Base-by-base conservation (phyloP, 2,888 invertebrate species). In the Eueremaeus valkanovi region DNA sequence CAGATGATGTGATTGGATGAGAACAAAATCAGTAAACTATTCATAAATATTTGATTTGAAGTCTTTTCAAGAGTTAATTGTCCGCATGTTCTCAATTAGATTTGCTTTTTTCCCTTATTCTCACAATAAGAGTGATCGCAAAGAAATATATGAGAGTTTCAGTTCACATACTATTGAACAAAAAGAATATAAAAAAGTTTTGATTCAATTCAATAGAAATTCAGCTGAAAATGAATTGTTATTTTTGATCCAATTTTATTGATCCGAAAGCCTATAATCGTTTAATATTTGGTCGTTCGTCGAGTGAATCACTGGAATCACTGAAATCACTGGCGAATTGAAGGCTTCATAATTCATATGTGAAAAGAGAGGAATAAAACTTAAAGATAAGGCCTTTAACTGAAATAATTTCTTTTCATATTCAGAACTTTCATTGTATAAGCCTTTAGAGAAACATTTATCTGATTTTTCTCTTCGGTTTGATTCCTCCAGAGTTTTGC, bases 391-490 rank as follows among this genome's bases (percentile, higher is more conserved):
- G 55, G 27, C 8, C 55, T 55, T 55, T 21, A 55, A 55, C 55
- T 55, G 24, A 55, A 55, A 55, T 55, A 55, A 55, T 55, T 55
- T 55, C 55, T 24, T 55, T 21, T 49, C 3, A 55, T 27, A 55
- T 55, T 55, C 27, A 24, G 24, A 16, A 5, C 49, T 49, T 16
- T 49, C 49, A 51, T 21, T 3, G 5, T 3, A 51, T 21, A 24
- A 51, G 51, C 51, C 51, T 51, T 51, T 24, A 24, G 51, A 51
- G 51, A 51, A 61, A 29, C 58, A 61, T 61, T 61, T 61, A 61
- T 61, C 58, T 29, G 58, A 61, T 61, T 61, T 61, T 31, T 61
- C 3, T 24, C 16, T 31, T 24, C 31, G 27, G 29, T 29, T 61
- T 27, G 58, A 27, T 61, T 61, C 58, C 58, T 31, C 31, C 58